A percentile compares a stretch with the other conserved stretches of the same genome.
phyloP scores from a whole-genome alignment of 2,888 invertebrate genomes.

The Exephanes ischioxanthus region DNA sequence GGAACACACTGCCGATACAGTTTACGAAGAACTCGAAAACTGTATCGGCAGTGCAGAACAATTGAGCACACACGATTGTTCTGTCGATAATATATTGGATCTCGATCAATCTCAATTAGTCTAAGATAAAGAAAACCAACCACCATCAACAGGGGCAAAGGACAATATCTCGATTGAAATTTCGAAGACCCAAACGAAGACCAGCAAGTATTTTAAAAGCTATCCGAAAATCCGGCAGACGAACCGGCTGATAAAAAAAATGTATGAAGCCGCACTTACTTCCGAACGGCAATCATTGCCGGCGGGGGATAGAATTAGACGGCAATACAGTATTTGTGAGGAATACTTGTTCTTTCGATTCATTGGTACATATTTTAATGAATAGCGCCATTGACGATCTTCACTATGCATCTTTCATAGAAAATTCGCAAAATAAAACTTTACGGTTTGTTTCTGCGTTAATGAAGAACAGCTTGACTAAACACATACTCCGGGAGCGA shows the following conservation, averaged over 20 bases:
- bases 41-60: neutral
- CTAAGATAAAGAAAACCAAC: neutral
- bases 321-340: conserved; percentile 31
- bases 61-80: conserved; percentile 29
- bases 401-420: neutral
- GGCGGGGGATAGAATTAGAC: conserved; percentile 7
- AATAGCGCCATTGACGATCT: conserved; percentile 18
- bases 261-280: neutral
- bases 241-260: conserved; percentile 6
- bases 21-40: neutral
- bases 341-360: conserved; percentile 51
- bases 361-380: conserved; percentile 43
- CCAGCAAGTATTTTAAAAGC: conserved; percentile 10
- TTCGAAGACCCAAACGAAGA: neutral
- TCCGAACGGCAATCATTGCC: conserved; percentile 5
- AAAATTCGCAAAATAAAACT: conserved; percentile 16
- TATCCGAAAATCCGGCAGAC: conserved; percentile 13
- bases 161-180: neutral
- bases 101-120: neutral
- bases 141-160: neutral
- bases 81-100: neutral
- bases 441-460: neutral
- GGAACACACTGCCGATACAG: neutral
- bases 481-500: neutral
- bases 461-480: conserved; percentile 7